Conservation (phyloP, 2,797 vertebrate species). For the Coilia nasus region DNA sequence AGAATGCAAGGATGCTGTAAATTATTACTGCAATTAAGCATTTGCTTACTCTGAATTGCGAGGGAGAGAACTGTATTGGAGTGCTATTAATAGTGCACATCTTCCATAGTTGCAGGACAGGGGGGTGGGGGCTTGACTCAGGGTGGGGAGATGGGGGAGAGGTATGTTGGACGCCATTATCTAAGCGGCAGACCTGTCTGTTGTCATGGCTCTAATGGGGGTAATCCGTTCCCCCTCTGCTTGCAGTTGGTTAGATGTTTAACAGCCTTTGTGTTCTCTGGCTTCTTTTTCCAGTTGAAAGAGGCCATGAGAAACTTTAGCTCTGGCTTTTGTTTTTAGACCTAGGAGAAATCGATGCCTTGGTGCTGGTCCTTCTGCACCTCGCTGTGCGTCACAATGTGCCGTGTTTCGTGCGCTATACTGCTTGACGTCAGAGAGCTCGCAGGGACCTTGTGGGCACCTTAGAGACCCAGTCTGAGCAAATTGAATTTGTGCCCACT, state of each 20-base stretch:
- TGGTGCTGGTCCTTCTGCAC: not conserved
- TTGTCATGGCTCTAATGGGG: conserved; percentile 12
- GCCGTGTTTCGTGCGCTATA: not conserved
- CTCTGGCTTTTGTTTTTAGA: not conserved
- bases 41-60: conserved; percentile 8
- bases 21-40: conserved; percentile 34
- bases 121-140: not conserved
- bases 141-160: not conserved
- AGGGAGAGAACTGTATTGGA: not conserved
- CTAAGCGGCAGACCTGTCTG: conserved; percentile 18
- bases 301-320: not conserved
- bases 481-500: conserved; percentile 20
- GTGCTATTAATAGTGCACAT: conserved; percentile 35
- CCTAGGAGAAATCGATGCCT: not conserved
- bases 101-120: not conserved
- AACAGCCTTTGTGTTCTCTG: not conserved
- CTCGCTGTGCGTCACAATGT: not conserved
- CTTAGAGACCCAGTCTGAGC: conserved; percentile 5
- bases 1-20: conserved; percentile 20
- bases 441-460: not conserved
- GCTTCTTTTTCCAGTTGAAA: not conserved
- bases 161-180: conserved; percentile 9
- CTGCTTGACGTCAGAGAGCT: not conserved
- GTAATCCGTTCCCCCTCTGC: not conserved
- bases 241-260: not conserved